Evolutionary conservation across 2,113 vertebrate genomes (phyloP).

Genomic region (Thomomys bottae): DNA sequence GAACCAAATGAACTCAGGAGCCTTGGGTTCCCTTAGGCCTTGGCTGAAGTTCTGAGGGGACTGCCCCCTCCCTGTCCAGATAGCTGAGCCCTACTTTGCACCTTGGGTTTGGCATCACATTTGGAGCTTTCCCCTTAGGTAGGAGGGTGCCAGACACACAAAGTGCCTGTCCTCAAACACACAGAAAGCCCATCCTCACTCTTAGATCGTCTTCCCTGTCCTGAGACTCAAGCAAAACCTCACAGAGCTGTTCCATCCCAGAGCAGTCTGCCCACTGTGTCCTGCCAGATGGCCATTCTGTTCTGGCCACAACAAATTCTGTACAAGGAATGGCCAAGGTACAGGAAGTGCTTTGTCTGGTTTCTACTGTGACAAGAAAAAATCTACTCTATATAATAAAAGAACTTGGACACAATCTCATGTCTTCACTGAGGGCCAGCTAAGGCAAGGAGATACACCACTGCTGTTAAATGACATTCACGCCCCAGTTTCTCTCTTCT

Average conservation of each 20-base stretch:
- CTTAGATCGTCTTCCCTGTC: not conserved
- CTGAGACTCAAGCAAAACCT: not conserved
- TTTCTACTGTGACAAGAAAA: not conserved
- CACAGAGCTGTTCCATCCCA: not conserved
- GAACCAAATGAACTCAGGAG: not conserved
- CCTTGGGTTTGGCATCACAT: not conserved
- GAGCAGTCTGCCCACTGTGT: not conserved
- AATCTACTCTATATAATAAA: not conserved
- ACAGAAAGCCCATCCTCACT: not conserved
- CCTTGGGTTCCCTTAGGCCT: no score
- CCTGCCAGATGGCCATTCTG: not conserved
- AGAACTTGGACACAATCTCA: not conserved
- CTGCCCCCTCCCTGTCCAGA: no score
- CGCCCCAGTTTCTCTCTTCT: not conserved
- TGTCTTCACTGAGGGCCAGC: not conserved
- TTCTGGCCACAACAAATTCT: constrained; percentile 5
- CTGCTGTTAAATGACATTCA: not conserved
- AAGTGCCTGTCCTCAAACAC: no score
- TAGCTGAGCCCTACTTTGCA: not conserved
- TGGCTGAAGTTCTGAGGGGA: no score
- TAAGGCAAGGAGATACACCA: not conserved
- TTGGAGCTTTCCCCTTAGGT: not conserved
- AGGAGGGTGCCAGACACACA: no score
- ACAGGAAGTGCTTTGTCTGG: not conserved
- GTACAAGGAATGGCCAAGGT: not conserved